Base-by-base conservation (phyloP, 2,113 vertebrate species). In the Vulpes vulpes region DNA sequence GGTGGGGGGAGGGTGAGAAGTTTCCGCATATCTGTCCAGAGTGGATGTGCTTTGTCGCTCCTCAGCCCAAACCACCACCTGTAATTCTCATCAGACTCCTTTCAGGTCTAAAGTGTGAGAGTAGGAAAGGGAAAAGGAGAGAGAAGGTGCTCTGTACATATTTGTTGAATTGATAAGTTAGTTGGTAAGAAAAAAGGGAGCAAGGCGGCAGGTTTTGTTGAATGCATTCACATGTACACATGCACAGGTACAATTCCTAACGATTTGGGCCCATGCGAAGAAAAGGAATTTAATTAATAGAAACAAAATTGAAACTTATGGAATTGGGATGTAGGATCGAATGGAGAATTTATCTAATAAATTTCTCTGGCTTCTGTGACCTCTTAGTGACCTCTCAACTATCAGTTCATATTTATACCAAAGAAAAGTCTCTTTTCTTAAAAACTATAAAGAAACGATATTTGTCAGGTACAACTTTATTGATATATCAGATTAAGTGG, bases 231-330 rank as follows among this genome's bases (percentile, higher is more conserved):
- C 30, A 17, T 17, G 32, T 71, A 49, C 11, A 22, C 30, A 64
- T 27, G 64, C 23, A 55, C n/a, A 78, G 8, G 17, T 55, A 73
- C 11, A 80, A 27, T 87, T 92, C 60, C 8, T 87, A 59, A 59
- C 67, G 43, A 94, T 81, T 11, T 51, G 25, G 14, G n/a, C 8
- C 35, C 79, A 38, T 80, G 30, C 60, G 59, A 79, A 80, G 35
- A 76, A 94, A 90, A 90, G 14, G 5, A 92, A 79, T 49, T 89
- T 79, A 55, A 91, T n/a, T 9, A 57, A 22, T 83, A 22, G 20
- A 81, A 96, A 94, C 85, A 89, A 15, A 96, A 93, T 20, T 67
- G 22, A 5, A 88, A 84, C 51, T 74, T 74, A 55, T 60, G 10
- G 1, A 96, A 96, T 19, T 91, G 0, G 3, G 94, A 83, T 32